These are phyloP conservation scores for Acanthaster planci DNA, from an alignment of 35 echinoderm and acorn worm genomes.

Conservation along the genomic window DNA sequence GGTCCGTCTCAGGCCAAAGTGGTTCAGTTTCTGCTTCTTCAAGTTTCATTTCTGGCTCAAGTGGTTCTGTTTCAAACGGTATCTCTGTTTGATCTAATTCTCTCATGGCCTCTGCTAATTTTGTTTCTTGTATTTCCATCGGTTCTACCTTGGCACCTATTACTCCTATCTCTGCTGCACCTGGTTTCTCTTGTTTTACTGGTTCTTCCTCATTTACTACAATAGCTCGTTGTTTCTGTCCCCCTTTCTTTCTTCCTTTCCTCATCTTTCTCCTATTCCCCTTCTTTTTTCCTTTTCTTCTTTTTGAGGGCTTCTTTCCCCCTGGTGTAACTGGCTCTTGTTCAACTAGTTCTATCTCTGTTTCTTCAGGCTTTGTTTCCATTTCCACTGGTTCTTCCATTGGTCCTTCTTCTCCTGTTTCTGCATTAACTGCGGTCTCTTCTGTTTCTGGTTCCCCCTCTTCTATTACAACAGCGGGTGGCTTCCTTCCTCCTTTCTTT, in stretches of 20 bases:
- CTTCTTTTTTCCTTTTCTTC: too few relatives aligned
- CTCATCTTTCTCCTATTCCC: too few relatives aligned
- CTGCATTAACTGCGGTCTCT: background rate
- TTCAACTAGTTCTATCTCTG: background rate
- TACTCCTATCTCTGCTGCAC: background rate
- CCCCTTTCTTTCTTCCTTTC: background rate
- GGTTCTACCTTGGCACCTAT: background rate
- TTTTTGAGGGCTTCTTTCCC: background rate
- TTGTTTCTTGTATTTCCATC: background rate
- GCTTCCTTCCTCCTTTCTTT: background rate
- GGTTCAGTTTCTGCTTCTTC: background rate
- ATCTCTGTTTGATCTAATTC: background rate
- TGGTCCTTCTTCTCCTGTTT: background rate
- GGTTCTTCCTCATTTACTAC: background rate
- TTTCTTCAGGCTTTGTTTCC: background rate
- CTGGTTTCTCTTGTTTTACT: background rate
- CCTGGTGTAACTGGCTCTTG: background rate
- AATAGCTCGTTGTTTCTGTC: background rate
- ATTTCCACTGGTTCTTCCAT: background rate
- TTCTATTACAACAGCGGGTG: background rate
- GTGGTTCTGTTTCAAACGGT: background rate
- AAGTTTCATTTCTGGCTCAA: background rate
- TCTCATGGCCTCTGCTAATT: background rate
- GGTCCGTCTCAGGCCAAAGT: background rate
- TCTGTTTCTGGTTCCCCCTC: background rate